Evolutionary conservation across 1,140 invertebrate species (phyloP).

Genomic region (fruit fly (Drosophila melanogaster)): DNA sequence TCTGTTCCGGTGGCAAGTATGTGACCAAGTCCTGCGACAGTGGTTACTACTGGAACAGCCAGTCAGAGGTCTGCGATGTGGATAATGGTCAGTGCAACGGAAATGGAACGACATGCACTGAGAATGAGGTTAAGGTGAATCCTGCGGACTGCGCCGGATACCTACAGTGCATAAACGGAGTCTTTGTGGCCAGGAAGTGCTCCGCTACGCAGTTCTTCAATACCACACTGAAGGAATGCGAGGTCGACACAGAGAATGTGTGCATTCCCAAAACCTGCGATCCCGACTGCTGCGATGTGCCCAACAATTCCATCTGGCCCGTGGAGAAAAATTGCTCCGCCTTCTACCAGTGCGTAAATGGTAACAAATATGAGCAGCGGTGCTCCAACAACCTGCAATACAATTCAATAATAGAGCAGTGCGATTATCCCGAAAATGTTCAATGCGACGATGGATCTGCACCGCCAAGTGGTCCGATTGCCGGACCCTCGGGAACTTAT

Average conservation of each 20-base stretch:
- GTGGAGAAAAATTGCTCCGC: slow-evolving; percentile 57
- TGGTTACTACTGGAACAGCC: not conserved
- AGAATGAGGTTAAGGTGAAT: slow-evolving; percentile 7
- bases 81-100: slow-evolving; percentile 46
- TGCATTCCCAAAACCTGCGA: slow-evolving; percentile 58
- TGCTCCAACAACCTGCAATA: slow-evolving; percentile 60
- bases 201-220: slow-evolving; percentile 36
- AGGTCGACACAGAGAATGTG: slow-evolving; percentile 30
- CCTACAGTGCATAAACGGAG: slow-evolving; percentile 40
- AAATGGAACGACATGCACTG: slow-evolving; percentile 14
- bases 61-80: not conserved
- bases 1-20: slow-evolving; percentile 18
- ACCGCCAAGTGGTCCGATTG: slow-evolving; percentile 60
- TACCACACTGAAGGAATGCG: slow-evolving; percentile 4
- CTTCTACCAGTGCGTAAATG: slow-evolving; percentile 51
- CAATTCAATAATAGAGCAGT: slow-evolving; percentile 12
- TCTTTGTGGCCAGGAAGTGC: slow-evolving; percentile 31
- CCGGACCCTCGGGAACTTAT: slow-evolving; percentile 66
- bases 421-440: slow-evolving; percentile 56
- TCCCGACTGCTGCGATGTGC: slow-evolving; percentile 44
- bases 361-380: slow-evolving; percentile 13
- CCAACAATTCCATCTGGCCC: slow-evolving; percentile 30
- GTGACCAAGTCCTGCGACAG: slow-evolving; percentile 3
- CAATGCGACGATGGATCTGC: slow-evolving; percentile 50
- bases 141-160: slow-evolving; percentile 53